Conservation (phyloP, 1,140 invertebrate species). For the Xylocopa sonorina region DNA sequence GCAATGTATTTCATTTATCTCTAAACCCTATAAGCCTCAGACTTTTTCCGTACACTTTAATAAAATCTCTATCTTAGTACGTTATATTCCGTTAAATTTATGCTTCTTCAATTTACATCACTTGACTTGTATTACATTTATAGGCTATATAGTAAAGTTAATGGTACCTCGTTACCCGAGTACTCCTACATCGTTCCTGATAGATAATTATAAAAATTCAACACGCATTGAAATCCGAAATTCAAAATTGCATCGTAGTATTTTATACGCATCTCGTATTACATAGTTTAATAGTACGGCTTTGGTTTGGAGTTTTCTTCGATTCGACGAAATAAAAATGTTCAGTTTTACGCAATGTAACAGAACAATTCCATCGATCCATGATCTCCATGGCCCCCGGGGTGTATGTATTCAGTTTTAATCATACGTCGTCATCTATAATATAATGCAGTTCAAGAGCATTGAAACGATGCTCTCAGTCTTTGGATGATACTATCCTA, state of each 20-base stretch:
- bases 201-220: not conserved
- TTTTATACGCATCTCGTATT: no score
- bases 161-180: not conserved
- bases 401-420: not conserved
- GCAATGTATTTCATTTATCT: conserved; percentile 2
- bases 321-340: no score
- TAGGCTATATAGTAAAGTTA: conserved; percentile 21
- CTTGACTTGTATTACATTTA: conserved; percentile 13
- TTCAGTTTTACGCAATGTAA: no score
- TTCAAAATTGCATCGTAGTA: not conserved
- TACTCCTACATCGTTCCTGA: not conserved
- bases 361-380: not conserved
- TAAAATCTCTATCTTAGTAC: conserved; percentile 14
- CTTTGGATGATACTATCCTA: conserved; percentile 42
- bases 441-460: conserved; percentile 36
- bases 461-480: conserved; percentile 29
- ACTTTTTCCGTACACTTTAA: not conserved
- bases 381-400: not conserved
- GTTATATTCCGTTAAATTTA: not conserved
- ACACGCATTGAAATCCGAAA: no score
- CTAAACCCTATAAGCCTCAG: conserved; percentile 18
- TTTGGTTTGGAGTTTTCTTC: no score
- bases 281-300: no score
- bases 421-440: not conserved
- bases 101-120: conserved; percentile 12